Conservation (phyloP, 1,140 invertebrate species). For the Doryteuthis pealeii region DNA sequence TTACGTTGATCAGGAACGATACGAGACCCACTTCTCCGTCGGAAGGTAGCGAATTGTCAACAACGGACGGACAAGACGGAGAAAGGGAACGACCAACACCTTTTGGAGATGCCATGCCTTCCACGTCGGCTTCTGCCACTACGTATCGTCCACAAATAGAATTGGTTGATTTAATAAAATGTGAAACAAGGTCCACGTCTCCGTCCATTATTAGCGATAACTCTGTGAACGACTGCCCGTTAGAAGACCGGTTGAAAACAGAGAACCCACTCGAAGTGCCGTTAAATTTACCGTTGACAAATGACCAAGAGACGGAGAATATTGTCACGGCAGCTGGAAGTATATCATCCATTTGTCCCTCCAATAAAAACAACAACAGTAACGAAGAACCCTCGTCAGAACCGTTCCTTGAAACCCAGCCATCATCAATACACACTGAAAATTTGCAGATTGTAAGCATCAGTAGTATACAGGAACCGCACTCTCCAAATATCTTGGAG, state of each 20-base stretch:
- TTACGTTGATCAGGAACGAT: neutral
- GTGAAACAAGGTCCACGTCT: neutral
- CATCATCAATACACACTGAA: neutral
- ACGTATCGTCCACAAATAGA: neutral
- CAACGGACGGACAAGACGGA: neutral
- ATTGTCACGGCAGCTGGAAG: neutral
- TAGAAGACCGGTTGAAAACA: neutral
- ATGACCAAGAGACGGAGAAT: neutral
- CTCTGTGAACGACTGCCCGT: neutral
- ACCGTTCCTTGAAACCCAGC: neutral
- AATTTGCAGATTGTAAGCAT: neutral
- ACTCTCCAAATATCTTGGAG: neutral
- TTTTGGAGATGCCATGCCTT: neutral
- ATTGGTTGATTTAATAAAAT: neutral
- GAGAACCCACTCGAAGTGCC: neutral
- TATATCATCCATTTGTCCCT: too few relatives aligned
- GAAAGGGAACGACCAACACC: neutral
- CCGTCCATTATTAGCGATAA: neutral
- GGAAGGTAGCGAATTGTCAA: neutral
- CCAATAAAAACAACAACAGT: too few relatives aligned
- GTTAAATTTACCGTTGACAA: neutral
- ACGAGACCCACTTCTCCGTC: neutral
- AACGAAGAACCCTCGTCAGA: too few relatives aligned
- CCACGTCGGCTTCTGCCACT: neutral
- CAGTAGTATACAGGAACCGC: neutral